Conservation (phyloP, 1,140 invertebrate species). For the Vollenhovia emeryi region DNA sequence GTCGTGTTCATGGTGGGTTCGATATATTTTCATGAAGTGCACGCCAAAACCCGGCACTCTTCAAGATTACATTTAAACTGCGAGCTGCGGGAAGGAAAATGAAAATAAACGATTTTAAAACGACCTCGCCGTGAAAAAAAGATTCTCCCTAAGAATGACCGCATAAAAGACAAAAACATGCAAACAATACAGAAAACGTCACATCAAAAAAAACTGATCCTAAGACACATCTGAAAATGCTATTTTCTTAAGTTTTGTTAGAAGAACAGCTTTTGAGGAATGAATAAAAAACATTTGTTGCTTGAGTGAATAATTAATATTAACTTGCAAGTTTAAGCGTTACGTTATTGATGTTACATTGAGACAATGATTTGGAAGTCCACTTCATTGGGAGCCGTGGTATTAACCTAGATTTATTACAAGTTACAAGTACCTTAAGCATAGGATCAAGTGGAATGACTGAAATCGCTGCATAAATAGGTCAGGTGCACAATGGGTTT, state of each 20-base stretch:
- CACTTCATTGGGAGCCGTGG: neutral
- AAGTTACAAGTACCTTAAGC: slow-evolving; percentile 24
- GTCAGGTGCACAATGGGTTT: slow-evolving; percentile 7
- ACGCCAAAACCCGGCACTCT: neutral
- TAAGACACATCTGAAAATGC: neutral
- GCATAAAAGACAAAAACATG: neutral
- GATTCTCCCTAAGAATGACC: neutral
- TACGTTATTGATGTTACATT: neutral
- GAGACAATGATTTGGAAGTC: neutral
- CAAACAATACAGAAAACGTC: neutral
- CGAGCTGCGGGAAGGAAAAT: neutral
- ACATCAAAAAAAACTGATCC: neutral
- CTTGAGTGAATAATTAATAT: neutral
- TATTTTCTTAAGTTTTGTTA: neutral
- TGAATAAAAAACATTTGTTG: neutral
- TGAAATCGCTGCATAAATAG: slow-evolving; percentile 18
- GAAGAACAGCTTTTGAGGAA: neutral
- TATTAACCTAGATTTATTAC: slow-evolving; percentile 31
- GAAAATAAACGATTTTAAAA: neutral
- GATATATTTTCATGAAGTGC: slow-evolving; percentile 16
- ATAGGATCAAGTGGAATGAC: slow-evolving; percentile 16
- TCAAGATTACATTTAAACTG: slow-evolving; percentile 4
- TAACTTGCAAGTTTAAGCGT: neutral
- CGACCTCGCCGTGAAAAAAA: neutral
- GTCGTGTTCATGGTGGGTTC: neutral